Conservation (phyloP, 2,888 invertebrate species). For the Strigamia maritima region DNA sequence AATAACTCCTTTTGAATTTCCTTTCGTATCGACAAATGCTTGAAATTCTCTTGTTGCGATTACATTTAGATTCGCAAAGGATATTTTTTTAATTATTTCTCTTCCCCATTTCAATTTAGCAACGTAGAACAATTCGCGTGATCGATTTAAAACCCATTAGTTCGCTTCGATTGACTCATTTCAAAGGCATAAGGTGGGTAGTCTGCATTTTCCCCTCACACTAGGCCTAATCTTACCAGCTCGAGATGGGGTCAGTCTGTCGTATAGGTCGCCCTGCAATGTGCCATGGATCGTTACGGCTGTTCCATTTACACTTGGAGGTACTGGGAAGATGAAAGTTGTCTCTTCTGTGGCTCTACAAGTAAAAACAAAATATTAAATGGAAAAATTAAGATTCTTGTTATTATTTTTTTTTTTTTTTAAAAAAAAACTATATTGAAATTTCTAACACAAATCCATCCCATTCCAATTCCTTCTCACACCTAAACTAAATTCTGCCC, state of each 20-base stretch:
- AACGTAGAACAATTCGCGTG: slow-evolving; percentile 11
- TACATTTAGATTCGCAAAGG: not conserved
- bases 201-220: slow-evolving; percentile 8
- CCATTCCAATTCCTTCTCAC: not conserved
- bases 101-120: slow-evolving; percentile 19
- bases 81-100: slow-evolving; percentile 27
- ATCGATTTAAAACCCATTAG: slow-evolving; percentile 32
- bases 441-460: not conserved
- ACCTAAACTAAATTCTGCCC: not conserved
- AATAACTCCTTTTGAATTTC: not conserved
- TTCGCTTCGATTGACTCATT: slow-evolving; percentile 34
- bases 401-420: not conserved
- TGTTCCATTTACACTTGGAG: slow-evolving; percentile 38
- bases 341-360: slow-evolving; percentile 37
- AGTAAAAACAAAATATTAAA: not conserved
- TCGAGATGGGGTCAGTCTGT: slow-evolving; percentile 38
- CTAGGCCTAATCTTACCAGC: slow-evolving; percentile 36
- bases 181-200: slow-evolving; percentile 28
- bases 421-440: not conserved
- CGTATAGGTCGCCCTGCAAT: slow-evolving; percentile 38
- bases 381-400: not conserved
- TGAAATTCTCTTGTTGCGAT: slow-evolving; percentile 24
- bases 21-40: not conserved
- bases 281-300: slow-evolving; percentile 37
- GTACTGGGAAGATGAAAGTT: slow-evolving; percentile 39